These are phyloP conservation scores for Felis catus DNA, from an alignment of 2,113 vertebrate genomes.

Conservation along the genomic window F.catus_Fca126_mat1.0 CM031415.1:183179001-183179500, in stretches of 20 bases:
- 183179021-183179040: background rate
- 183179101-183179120: background rate
- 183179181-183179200: background rate
- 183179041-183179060: background rate
- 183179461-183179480: conserved; percentile 69
- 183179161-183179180: background rate
- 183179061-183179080: background rate
- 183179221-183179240: background rate
- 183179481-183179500: conserved; percentile 70
- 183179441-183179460: background rate
- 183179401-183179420: background rate
- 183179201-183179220: background rate
- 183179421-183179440: background rate
- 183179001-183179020: background rate
- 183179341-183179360: background rate
- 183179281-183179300: background rate
- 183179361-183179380: background rate
- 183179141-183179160: background rate
- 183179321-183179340: background rate
- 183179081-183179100: background rate
- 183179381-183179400: background rate
- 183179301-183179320: background rate
- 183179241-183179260: background rate
- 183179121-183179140: background rate
- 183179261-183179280: background rate